Percentiles rank a stretch among this genome's conserved stretches.
Conservation (phyloP, 2,888 invertebrate species). For the Azorinus chamasolen region DNA sequence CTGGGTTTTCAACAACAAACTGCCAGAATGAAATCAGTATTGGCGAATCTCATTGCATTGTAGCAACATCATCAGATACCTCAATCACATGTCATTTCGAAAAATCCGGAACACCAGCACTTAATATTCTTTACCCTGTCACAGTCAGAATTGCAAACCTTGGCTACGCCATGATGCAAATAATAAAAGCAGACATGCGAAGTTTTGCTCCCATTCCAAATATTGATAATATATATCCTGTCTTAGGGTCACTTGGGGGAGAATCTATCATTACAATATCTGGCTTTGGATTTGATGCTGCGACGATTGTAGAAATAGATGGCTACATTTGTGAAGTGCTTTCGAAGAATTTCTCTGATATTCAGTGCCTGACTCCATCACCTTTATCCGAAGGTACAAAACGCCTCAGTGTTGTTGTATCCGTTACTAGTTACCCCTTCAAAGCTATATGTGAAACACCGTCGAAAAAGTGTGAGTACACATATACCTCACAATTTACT, state of each 20-base stretch:
- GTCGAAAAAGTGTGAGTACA: constrained; percentile 49
- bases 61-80: constrained; percentile 25
- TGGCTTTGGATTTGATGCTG: constrained; percentile 70
- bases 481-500: constrained; percentile 55
- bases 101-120: constrained; percentile 40
- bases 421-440: constrained; percentile 28
- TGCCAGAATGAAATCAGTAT: constrained; percentile 74
- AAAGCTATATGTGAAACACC: constrained; percentile 58
- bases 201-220: constrained; percentile 61
- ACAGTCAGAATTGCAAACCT: constrained; percentile 55
- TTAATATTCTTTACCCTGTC: constrained; percentile 54
- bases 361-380: constrained; percentile 61
- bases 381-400: constrained; percentile 29
- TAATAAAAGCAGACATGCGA: constrained; percentile 32
- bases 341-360: constrained; percentile 63
- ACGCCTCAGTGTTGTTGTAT: constrained; percentile 28
- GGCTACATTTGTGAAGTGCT: constrained; percentile 60
- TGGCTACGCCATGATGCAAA: constrained; percentile 58
- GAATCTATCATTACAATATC: constrained; percentile 56
- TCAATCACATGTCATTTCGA: constrained; percentile 50
- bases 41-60: constrained; percentile 49
- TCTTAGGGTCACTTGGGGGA: constrained; percentile 58
- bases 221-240: constrained; percentile 51
- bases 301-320: constrained; percentile 58
- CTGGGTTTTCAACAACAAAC: constrained; percentile 58